Conservation (phyloP, 2,797 vertebrate species). For the Acipenser oxyrinchus region DNA sequence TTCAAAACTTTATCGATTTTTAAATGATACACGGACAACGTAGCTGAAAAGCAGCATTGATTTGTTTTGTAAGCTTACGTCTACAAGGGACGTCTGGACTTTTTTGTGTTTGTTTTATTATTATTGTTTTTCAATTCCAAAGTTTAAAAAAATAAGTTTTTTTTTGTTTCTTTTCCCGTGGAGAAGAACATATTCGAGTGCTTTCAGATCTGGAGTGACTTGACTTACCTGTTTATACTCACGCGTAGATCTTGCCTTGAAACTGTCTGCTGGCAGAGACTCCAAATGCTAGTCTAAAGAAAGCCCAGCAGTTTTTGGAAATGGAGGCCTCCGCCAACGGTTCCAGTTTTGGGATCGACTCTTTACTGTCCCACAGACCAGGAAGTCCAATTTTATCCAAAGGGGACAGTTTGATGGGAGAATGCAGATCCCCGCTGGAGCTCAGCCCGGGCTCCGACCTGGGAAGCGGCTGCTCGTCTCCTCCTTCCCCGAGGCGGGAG, state of each 20-base stretch:
- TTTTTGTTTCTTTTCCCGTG: no score
- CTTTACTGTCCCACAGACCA: constrained; percentile 87
- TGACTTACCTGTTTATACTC: no score
- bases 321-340: constrained; percentile 94
- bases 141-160: no score
- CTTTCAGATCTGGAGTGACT: no score
- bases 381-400: constrained; percentile 80
- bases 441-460: constrained; percentile 85
- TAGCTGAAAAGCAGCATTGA: constrained; percentile 34
- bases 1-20: constrained; percentile 35
- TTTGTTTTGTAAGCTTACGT: constrained; percentile 19
- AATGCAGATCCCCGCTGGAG: constrained; percentile 83
- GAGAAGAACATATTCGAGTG: no score
- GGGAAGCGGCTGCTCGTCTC: constrained; percentile 84
- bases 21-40: constrained; percentile 26
- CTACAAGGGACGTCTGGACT: constrained; percentile 36
- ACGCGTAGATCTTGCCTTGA: constrained; percentile 16
- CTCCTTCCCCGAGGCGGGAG: constrained; percentile 80
- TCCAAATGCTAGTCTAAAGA: constrained; percentile 60
- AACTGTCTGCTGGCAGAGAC: constrained; percentile 36
- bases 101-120: constrained; percentile 17
- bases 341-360: constrained; percentile 91
- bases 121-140: no score
- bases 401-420: constrained; percentile 73
- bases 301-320: constrained; percentile 44